Conservation (phyloP, 2,888 invertebrate species). For the Drosophila pegasa region DNA sequence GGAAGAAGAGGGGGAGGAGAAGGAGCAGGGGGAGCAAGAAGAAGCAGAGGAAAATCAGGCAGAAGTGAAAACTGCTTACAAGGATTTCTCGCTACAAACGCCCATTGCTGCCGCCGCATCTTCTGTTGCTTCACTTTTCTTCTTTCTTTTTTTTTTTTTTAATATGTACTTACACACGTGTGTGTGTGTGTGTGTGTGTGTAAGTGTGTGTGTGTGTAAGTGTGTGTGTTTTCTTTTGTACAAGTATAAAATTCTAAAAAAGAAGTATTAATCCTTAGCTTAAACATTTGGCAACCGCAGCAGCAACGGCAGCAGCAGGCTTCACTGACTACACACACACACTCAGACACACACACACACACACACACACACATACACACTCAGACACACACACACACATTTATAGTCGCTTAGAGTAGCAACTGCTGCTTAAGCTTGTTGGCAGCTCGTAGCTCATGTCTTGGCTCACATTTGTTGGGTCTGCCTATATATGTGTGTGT, state of each 20-base stretch:
- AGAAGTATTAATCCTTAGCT: slow-evolving; percentile 80
- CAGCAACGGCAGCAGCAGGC: slow-evolving; percentile 50
- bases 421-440: slow-evolving; percentile 13
- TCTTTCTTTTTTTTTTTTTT: slow-evolving; percentile 38
- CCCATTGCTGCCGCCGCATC: slow-evolving; percentile 14
- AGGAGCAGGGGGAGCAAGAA: slow-evolving; percentile 48
- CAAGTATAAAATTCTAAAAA: slow-evolving; percentile 77
- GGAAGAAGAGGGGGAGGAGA: slow-evolving; percentile 16
- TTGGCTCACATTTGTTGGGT: slow-evolving; percentile 7
- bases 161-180: slow-evolving; percentile 52
- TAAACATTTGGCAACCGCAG: slow-evolving; percentile 78
- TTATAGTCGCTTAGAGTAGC: background rate
- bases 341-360: slow-evolving; percentile 17
- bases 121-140: slow-evolving; percentile 3
- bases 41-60: slow-evolving; percentile 45
- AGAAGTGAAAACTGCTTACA: slow-evolving; percentile 80
- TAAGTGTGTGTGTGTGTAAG: slow-evolving; percentile 4
- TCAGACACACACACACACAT: slow-evolving; percentile 7
- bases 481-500: background rate
- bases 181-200: slow-evolving; percentile 6
- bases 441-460: slow-evolving; percentile 11
- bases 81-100: slow-evolving; percentile 59
- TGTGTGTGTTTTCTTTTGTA: slow-evolving; percentile 44
- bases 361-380: slow-evolving; percentile 18
- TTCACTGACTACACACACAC: slow-evolving; percentile 32